Base-by-base conservation (phyloP, 2,797 vertebrate genomes). In the Crenichthys baileyi region DNA sequence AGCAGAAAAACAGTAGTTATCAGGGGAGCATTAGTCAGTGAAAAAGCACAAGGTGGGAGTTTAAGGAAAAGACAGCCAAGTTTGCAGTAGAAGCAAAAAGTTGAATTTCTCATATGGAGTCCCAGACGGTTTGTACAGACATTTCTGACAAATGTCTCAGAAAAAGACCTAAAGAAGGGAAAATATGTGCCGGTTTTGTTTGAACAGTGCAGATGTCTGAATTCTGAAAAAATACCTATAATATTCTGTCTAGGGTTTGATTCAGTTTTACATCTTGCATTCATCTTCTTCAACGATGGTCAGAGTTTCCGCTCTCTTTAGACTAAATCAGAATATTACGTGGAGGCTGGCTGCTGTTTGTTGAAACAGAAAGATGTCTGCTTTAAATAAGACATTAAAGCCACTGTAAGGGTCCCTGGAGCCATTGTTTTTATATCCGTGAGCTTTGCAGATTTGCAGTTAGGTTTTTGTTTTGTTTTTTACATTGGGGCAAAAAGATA, bases 181-280 rank as follows among this genome's bases (percentile, higher is more conserved):
- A 85, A 77, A 75, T 83, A 75, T 82, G 73, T 89, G 87, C 83
- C 41, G 2, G 65, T 76, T 1, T 22, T 60, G 85, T 83, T 83
- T 87, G 48, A 79, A 79, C 65, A 44, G 39, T 44, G 5, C 22
- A 44, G 22, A 11, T 44, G 12, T 68, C 22, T 68, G 39, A 68
- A 41, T 68, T 68, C 44, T 44, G 39, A 41, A 36, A 22, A 24
- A 63, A 68, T 44, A n/a, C 39, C 44, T 12, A 44, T 36, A 44
- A 11, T 7, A 3, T 41, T 20, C 36, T 41, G 22, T 67, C 9
- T 24, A 65, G 8, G 20, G 18, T 20, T 65, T 36, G 65, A n/a
- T 44, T 44, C 11, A 3, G 0, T 44, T 44, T 56, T n/a, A 24
- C 7, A 8, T n/a, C n/a, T 44, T 44, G 65, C 2, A 22, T 41